A percentile compares a stretch with the other conserved stretches of the same genome.
Conservation (phyloP, 2,888 invertebrate species). For the Azorinus chamasolen region DNA sequence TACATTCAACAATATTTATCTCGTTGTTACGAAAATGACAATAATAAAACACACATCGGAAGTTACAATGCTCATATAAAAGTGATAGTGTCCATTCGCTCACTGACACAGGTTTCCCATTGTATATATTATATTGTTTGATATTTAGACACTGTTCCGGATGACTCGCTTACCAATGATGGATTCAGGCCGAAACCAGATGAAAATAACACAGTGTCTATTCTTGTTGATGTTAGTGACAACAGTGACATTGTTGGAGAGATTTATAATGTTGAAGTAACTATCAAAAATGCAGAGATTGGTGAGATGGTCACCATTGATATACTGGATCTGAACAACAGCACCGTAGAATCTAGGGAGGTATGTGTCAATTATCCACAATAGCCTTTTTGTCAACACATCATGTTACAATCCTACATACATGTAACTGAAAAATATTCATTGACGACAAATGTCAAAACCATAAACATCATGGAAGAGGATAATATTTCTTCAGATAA, state of each 20-base stretch:
- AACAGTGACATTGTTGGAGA: not conserved
- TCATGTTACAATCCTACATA: not conserved
- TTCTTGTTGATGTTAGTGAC: slow-evolving; percentile 7
- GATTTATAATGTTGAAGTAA: slow-evolving; percentile 14
- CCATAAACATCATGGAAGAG: not conserved
- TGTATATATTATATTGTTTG: not conserved
- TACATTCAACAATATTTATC: too few species aligned
- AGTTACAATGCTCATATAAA: too few species aligned
- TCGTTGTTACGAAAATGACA: too few species aligned
- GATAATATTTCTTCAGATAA: too few species aligned
- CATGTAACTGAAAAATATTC: not conserved
- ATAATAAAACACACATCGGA: too few species aligned
- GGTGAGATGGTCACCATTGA: slow-evolving; percentile 5
- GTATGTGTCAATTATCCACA: not conserved
- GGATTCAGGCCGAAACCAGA: slow-evolving; percentile 19
- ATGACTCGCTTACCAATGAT: slow-evolving; percentile 12
- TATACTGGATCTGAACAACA: slow-evolving; percentile 3
- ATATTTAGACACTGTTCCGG: slow-evolving; percentile 12
- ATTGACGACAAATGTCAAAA: not conserved
- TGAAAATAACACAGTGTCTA: slow-evolving; percentile 7
- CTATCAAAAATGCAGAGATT: slow-evolving; percentile 20
- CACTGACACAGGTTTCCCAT: not conserved
- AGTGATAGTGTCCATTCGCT: not conserved
- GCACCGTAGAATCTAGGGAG: slow-evolving; percentile 12
- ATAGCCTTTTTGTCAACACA: not conserved